A percentile compares a stretch with the other conserved stretches of the same genome.
phyloP scores from a whole-genome alignment of 2,888 invertebrate species.

The Lepidocyrtoides sp. region DNA sequence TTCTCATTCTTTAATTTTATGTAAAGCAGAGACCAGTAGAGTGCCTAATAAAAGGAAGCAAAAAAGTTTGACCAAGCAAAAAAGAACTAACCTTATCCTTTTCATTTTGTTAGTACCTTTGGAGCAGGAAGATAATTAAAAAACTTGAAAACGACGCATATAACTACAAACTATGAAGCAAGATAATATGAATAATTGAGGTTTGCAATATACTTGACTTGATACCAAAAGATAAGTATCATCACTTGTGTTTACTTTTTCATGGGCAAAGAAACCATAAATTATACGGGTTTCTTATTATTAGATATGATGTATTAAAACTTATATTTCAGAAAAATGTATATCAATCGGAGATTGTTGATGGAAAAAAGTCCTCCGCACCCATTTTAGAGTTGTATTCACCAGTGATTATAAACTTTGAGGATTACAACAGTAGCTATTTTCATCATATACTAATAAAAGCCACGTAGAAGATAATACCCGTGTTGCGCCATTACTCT shows the following conservation, averaged over 20 bases:
- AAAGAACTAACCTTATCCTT: not conserved
- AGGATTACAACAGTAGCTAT: not conserved
- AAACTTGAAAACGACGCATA: not conserved
- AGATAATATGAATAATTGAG: not conserved
- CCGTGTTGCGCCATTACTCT: not conserved
- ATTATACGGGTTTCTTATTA: not conserved
- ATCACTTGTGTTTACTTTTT: not conserved
- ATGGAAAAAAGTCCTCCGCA: not conserved
- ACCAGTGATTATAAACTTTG: not conserved
- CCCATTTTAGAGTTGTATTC: not conserved
- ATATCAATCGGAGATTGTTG: no score
- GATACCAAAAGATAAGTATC: not conserved
- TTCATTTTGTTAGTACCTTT: not conserved
- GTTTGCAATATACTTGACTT: no score
- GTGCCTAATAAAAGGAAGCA: not conserved
- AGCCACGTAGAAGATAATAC: not conserved
- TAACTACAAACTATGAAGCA: no score
- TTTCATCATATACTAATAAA: constrained; percentile 17
- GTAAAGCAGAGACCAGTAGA: not conserved
- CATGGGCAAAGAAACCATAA: not conserved
- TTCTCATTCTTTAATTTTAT: not conserved
- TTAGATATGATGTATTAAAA: no score
- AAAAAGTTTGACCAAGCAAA: not conserved
- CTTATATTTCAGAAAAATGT: no score
- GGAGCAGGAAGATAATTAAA: not conserved